Base-by-base conservation (phyloP, 2,888 invertebrate species). In the Leptogaster cylindrica region DNA sequence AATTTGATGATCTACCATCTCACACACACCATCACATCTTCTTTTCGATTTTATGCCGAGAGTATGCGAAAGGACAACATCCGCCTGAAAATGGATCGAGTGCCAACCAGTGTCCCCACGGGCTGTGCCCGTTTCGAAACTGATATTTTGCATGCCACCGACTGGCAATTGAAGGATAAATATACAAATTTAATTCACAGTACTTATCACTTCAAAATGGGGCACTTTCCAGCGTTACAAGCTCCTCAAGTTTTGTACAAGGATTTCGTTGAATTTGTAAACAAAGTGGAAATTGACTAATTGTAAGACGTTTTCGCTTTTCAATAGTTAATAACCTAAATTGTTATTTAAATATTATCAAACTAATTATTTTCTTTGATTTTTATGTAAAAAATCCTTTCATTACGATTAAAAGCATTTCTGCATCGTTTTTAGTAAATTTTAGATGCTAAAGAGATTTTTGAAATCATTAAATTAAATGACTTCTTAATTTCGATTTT, bases 1-100 rank as follows among this genome's bases (percentile, higher is more conserved):
- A 91, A 92, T 75, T 77, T 94, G 4, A 92, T 92, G 90, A 80
- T 93, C 51, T 95, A 94, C 79, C 95, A 93, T 91, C 77, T 87
- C 0, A 86, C 88, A 0, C 86, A 86, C 58, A 87, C 87, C 6
- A 89, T 92, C 7, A 89, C 89, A 0, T 88, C 91, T 0, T 89
- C 92, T 0, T 83, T 88, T 81, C 83, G 94, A 33, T 80, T 92
- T 20, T 95, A 93, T 76, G 79, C 89, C 0, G 93, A 94, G 77
- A 76, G 76, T 0, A 82, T 86, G 16, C 83, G 75, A 31, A 76
- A 75, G 23, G 70, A 74, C 1, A 70, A 78, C 20, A 68, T 73
- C 1, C 73, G 65, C 0, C 70, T 81, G 28, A 75, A 78, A 1
- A 70, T 84, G 23, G 83, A 84, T 16, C 69, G 76, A 1, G 63